Base-by-base conservation (phyloP, 2,113 vertebrate genomes). In the Sylvia atricapilla region DNA sequence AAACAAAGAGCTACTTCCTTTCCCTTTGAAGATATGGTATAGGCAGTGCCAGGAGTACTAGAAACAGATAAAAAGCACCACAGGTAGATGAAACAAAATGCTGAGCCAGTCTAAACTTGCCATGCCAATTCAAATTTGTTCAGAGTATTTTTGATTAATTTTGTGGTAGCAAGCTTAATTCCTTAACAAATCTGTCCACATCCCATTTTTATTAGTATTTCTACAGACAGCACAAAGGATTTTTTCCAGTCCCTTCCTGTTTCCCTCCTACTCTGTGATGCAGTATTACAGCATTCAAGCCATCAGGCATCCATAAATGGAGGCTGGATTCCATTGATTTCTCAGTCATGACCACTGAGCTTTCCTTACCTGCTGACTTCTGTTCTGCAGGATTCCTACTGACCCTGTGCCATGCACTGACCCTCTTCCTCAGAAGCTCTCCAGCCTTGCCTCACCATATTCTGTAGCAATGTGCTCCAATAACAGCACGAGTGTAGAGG, bases 51-150 rank as follows among this genome's bases (percentile, higher is more conserved):
- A 86, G n/a, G n/a, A 86, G 31, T 69, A 37, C 25, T 56, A 80
- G 12, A 66, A 55, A n/a, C 37, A 83, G 63, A 90, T 86, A 76
- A 90, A 94, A 95, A 39, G 1, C 43, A 92, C 41, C 64, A 86
- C 55, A 77, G 37, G 28, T 62, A 90, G 76, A 49, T 94, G 86
- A 92, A 80, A 74, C 28, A 88, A 85, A 93, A 76, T 15, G 27
- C 53, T 79, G 21, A 92, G 73, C 87, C 80, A 74, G 87, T 84
- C 87, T 87, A 69, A 91, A 94, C 91, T 94, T 84, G 84, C 4
- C 10, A 58, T 77, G 84, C 55, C 91, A 84, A 69, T 89, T 92
- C 94, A 92, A 95, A 96, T 96, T 94, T 92, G 80, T 92, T 92
- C 63, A 21, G 81, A 81, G 68, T 63, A 77, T 69, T 90, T 92